phyloP scores from a whole-genome alignment of 2,113 vertebrate species.

The Felis catus region F.catus_Fca126_mat1.0 CM031420.1:141875001-141875500 shows the following conservation, averaged over 20 bases:
- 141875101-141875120: not conserved
- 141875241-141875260: not conserved
- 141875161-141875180: not conserved
- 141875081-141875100: not conserved
- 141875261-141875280: not conserved
- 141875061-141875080: not conserved
- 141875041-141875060: not conserved
- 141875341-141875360: not conserved
- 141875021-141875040: not conserved
- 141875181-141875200: not conserved
- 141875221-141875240: not conserved
- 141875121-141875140: not conserved
- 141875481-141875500: not conserved
- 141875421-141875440: not conserved
- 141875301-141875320: not conserved
- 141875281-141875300: fast-evolving
- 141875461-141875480: not conserved
- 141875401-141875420: not conserved
- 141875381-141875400: not conserved
- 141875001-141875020: not conserved
- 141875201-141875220: not conserved
- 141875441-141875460: not conserved
- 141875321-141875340: not conserved
- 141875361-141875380: not conserved
- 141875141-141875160: not conserved